Percentiles rank a stretch among this genome's conserved stretches.
Evolutionary conservation across 2,797 vertebrate species (phyloP).

Genomic region (Triplophysa yarkandensis): DNA sequence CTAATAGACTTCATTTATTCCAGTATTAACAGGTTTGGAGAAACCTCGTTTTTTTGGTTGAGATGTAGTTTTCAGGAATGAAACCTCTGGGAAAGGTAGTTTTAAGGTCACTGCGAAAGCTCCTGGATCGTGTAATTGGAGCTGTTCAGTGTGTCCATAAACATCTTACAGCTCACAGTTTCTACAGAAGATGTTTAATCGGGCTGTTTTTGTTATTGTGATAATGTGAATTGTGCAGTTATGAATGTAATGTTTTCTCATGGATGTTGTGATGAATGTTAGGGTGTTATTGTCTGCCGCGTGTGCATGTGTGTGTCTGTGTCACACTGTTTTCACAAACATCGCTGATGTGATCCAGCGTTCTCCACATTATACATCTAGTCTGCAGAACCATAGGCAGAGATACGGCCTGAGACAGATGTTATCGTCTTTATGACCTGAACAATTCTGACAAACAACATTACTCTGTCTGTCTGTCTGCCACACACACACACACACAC

Average conservation of each 20-base stretch:
- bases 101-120: conserved; percentile 28
- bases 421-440: conserved; percentile 57
- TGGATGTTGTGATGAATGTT: conserved; percentile 16
- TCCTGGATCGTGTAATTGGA: conserved; percentile 18
- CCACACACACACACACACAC: not conserved
- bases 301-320: not conserved
- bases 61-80: conserved; percentile 1
- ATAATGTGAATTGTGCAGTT: not conserved
- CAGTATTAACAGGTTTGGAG: no score
- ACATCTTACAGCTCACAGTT: not conserved
- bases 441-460: conserved; percentile 33
- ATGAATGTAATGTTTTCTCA: conserved; percentile 16
- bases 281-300: not conserved
- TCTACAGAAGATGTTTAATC: not conserved
- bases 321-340: not conserved
- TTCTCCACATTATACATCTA: conserved; percentile 55
- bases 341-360: conserved; percentile 49
- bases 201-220: not conserved
- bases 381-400: conserved; percentile 51
- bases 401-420: conserved; percentile 11
- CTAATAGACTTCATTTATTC: no score
- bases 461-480: conserved; percentile 27
- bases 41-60: conserved; percentile 7
- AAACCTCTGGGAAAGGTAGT: conserved; percentile 45
- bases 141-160: conserved; percentile 6